phyloP scores from a whole-genome alignment of 2,797 vertebrate genomes.

The Crenuchus spilurus region DNA sequence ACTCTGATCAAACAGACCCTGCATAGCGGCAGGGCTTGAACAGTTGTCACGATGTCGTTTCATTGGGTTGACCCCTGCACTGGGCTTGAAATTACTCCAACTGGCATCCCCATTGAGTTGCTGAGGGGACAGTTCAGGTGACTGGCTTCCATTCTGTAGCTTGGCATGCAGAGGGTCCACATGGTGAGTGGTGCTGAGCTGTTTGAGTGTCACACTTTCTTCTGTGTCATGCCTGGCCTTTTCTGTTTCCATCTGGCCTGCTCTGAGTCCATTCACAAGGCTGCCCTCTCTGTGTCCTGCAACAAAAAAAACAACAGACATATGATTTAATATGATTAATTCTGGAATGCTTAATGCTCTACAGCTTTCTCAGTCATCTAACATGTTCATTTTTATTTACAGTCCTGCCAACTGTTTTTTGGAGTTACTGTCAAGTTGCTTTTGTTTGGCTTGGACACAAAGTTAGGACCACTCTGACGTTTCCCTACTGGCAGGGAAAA shows the following conservation, averaged over 20 bases:
- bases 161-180: slow-evolving; percentile 75
- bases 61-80: slow-evolving; percentile 70
- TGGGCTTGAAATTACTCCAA: slow-evolving; percentile 79
- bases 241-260: slow-evolving; percentile 99
- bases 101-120: slow-evolving; percentile 85
- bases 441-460: neutral
- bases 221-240: slow-evolving; percentile 91
- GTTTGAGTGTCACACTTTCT: slow-evolving; percentile 88
- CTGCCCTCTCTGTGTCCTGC: slow-evolving; percentile 88
- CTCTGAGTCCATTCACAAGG: slow-evolving; percentile 95
- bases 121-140: slow-evolving; percentile 73
- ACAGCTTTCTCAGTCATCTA: too few relatives aligned
- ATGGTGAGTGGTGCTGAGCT: slow-evolving; percentile 81
- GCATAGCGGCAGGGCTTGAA: slow-evolving; percentile 74
- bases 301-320: slow-evolving; percentile 64
- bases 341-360: too few relatives aligned
- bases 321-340: too few relatives aligned
- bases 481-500: neutral
- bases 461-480: neutral
- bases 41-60: slow-evolving; percentile 81
- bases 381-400: too few relatives aligned
- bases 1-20: slow-evolving; percentile 77
- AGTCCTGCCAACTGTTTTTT: too few relatives aligned
- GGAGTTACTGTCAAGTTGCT: too few relatives aligned
- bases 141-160: slow-evolving; percentile 87